phyloP scores from a whole-genome alignment of 1,140 invertebrate species.

The Mamestra configurata region DNA sequence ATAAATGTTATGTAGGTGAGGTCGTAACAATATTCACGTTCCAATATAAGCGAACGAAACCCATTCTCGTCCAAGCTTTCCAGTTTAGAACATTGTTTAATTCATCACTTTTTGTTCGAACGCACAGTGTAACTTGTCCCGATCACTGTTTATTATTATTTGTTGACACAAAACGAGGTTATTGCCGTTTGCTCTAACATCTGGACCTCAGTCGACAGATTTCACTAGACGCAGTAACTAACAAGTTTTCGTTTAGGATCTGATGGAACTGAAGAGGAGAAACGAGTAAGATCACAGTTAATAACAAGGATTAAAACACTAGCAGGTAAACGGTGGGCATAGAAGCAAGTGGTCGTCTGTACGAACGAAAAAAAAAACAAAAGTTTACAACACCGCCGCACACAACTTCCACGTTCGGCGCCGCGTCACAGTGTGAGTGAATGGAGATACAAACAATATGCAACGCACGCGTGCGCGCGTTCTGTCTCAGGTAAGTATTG shows the following conservation, averaged over 20 bases:
- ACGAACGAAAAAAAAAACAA: constrained; percentile 78
- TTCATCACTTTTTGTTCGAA: constrained; percentile 80
- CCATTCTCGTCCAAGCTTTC: constrained; percentile 80
- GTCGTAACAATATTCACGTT: constrained; percentile 78
- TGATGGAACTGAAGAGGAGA: neutral
- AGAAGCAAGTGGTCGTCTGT: constrained; percentile 70
- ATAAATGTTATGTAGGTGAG: constrained; percentile 85
- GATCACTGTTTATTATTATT: constrained; percentile 84
- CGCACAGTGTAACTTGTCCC: constrained; percentile 73
- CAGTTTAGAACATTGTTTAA: constrained; percentile 83
- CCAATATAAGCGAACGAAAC: constrained; percentile 68
- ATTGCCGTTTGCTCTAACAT: constrained; percentile 76
- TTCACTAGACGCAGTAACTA: constrained; percentile 68
- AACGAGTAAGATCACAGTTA: constrained; percentile 44
- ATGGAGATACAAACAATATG: constrained; percentile 66
- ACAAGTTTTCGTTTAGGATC: constrained; percentile 40
- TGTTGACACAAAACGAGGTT: constrained; percentile 84
- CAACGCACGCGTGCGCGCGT: constrained; percentile 65
- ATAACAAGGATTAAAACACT: constrained; percentile 62
- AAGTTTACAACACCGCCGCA: constrained; percentile 69
- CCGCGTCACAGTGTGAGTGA: constrained; percentile 81
- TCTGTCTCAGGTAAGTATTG: constrained; percentile 64
- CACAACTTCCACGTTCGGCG: constrained; percentile 64
- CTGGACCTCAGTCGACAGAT: constrained; percentile 73
- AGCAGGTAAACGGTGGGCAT: constrained; percentile 73